Evolutionary conservation across 2,797 vertebrate species (phyloP), one percentile per base, ranked within the genome.

Genomic region (Corythornis leucogaster): DNA sequence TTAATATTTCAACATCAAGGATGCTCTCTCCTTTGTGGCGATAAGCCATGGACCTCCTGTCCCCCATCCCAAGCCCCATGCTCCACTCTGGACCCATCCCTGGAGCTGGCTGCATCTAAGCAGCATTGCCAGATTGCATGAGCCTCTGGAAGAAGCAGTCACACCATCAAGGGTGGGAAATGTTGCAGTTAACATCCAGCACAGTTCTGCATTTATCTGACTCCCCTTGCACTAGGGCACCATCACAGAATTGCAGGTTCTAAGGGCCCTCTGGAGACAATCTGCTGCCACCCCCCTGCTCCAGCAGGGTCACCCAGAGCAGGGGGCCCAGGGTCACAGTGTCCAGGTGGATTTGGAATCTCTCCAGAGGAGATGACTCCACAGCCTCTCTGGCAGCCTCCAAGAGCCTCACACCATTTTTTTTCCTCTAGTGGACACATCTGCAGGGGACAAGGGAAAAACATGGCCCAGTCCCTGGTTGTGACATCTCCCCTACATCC

Each of bases 161-260:
- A 33, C 11, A 9, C 4, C 7, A 1, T 12, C 46, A 53, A 35
- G 26, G 24, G 9, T 57, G 81, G 48, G 26, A 83, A 68, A 53
- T 0, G 3, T 11, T 2, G 15, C 31, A 4, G 14, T 6, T 18
- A 59, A 11, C 2, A 6, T 22, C 53, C 57, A 42, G 59, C 31
- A 14, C 4, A 15, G 20, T n/a, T 45, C 53, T 33, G n/a, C 40
- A 7, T 38, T 45, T 68, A 55, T 77, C 64, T 43, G 68, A 90
- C 82, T 62, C 25, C 55, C 50, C 30, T 66, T 4, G 70, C 45
- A 45, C n/a, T 57, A 15, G 63, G 80, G 77, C 84, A 71, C 84
- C 6, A 0, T 21, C 42, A 20, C 59, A 63, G 40, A n/a, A 21
- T 6, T 28, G 28, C 59, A 30, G 40, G 26, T n/a, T 30, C 20